Conservation (phyloP, 2,113 vertebrate species). For the Pseudolaguvia tuberculata region DNA sequence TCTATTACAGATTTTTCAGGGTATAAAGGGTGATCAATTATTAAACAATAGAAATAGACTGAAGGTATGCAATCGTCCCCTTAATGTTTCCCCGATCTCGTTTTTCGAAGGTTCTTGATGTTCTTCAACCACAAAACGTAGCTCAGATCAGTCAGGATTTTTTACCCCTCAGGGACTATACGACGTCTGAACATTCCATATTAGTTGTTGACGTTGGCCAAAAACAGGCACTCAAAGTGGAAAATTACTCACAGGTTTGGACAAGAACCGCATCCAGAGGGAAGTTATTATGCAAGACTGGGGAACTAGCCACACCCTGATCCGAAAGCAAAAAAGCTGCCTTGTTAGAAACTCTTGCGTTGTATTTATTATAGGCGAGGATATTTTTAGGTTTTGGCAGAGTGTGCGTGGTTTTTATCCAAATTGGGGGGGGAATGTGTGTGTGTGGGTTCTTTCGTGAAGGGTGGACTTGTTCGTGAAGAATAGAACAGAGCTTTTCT, state of each 20-base stretch:
- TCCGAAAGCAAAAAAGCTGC: constrained; percentile 11
- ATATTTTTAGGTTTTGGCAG: constrained; percentile 14
- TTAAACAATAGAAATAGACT: background rate
- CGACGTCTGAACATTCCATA: constrained; percentile 47
- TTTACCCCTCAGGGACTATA: background rate
- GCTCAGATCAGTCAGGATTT: background rate
- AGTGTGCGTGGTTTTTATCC: background rate
- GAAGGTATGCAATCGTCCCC: background rate
- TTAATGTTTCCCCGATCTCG: background rate
- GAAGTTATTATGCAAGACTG: constrained; percentile 43
- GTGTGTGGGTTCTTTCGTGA: background rate
- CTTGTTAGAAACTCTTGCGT: constrained; percentile 3
- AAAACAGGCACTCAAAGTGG: constrained; percentile 38
- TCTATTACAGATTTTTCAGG: background rate
- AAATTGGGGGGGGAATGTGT: background rate
- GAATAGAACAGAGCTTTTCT: background rate
- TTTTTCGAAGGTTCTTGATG: background rate
- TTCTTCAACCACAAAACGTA: background rate
- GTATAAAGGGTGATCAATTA: background rate
- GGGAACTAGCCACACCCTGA: constrained; percentile 24
- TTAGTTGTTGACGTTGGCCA: constrained; percentile 46
- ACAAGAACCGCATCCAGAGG: constrained; percentile 37
- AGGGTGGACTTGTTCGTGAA: background rate
- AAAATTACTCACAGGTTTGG: constrained; percentile 54
- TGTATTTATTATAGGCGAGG: background rate